Conservation (phyloP, 2,797 vertebrate genomes). For the Thripadectes ignobilis region DNA sequence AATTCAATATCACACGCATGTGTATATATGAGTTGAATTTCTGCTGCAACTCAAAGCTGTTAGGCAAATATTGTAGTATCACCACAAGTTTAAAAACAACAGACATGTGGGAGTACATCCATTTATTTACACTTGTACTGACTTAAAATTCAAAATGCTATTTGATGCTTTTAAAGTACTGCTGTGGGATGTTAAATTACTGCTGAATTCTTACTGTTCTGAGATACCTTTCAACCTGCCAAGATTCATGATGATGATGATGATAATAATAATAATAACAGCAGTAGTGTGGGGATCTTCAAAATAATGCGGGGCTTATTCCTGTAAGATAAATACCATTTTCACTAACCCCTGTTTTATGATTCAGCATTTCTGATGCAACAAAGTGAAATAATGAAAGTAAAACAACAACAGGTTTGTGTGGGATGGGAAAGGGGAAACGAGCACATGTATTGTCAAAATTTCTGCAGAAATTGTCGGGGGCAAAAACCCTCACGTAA, state of each 20-base stretch:
- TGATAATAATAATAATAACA: constrained; percentile 43
- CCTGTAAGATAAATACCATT: constrained; percentile 60
- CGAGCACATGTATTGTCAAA: background rate
- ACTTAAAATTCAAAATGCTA: constrained; percentile 57
- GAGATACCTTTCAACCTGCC: constrained; percentile 69
- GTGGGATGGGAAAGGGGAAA: constrained; percentile 43
- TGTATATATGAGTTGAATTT: constrained; percentile 60
- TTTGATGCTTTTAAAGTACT: constrained; percentile 38
- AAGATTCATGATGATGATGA: constrained; percentile 44
- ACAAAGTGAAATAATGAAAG: constrained; percentile 44
- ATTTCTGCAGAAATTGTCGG: constrained; percentile 1
- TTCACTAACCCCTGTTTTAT: constrained; percentile 46
- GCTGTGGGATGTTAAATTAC: constrained; percentile 61
- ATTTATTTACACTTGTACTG: constrained; percentile 56
- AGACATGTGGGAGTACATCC: constrained; percentile 30
- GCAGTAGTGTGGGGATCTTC: constrained; percentile 6
- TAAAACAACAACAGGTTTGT: constrained; percentile 63
- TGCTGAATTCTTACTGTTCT: constrained; percentile 46
- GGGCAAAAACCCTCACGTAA: background rate
- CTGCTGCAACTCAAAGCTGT: constrained; percentile 53
- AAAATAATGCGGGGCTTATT: constrained; percentile 37
- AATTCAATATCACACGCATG: constrained; percentile 64
- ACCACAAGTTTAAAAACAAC: constrained; percentile 43
- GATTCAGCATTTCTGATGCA: constrained; percentile 64
- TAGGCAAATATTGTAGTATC: constrained; percentile 60